phyloP scores from a whole-genome alignment of 1,140 invertebrate species.

The Magallana gigas region DNA sequence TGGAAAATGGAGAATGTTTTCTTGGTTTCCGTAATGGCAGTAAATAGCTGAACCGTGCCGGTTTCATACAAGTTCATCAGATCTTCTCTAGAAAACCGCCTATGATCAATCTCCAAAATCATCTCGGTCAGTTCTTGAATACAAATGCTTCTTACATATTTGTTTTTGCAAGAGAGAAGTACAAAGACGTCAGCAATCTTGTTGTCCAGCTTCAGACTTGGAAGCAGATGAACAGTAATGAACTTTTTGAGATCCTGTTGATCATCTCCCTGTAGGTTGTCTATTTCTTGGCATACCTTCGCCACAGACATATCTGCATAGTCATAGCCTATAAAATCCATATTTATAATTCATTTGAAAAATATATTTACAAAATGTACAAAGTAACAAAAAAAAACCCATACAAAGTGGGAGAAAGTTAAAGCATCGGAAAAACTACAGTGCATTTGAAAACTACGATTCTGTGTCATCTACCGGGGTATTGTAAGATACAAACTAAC shows the following conservation, averaged over 20 bases:
- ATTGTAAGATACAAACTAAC: not conserved
- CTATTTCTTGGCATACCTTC: not conserved
- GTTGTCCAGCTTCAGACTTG: not conserved
- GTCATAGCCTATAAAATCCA: not conserved
- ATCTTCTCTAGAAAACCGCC: not conserved
- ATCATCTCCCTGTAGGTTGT: not conserved
- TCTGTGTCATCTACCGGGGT: too few relatives aligned
- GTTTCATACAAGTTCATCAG: not conserved
- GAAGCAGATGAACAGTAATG: not conserved
- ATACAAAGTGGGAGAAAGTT: too few relatives aligned
- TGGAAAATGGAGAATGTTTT: conserved; percentile 30
- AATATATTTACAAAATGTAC: too few relatives aligned
- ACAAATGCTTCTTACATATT: not conserved
- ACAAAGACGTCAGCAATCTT: not conserved
- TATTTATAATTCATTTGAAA: too few relatives aligned
- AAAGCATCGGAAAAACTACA: too few relatives aligned
- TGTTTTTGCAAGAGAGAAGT: conserved; percentile 8
- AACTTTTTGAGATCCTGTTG: not conserved
- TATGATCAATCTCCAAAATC: not conserved
- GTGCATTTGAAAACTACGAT: too few relatives aligned
- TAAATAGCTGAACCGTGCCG: conserved; percentile 6
- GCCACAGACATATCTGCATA: not conserved
- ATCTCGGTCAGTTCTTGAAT: conserved; percentile 7
- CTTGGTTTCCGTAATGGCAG: not conserved
- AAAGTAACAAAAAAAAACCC: too few relatives aligned